Evolutionary conservation across 2,888 invertebrate genomes (phyloP).

Genomic region (Erebia ligea): DNA sequence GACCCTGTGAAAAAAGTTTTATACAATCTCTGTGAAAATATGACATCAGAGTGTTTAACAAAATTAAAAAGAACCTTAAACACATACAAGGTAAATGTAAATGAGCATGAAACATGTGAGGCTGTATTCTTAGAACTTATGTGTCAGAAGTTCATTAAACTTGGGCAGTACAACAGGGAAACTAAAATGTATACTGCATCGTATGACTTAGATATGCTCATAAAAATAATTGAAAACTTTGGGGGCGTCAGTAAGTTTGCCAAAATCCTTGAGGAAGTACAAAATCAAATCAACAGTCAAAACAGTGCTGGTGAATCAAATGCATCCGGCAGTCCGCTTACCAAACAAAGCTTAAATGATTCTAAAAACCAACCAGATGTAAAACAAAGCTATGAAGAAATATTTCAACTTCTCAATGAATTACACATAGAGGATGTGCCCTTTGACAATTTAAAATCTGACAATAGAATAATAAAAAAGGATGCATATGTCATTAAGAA

Average conservation of each 20-base stretch:
- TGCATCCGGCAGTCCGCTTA: constrained; percentile 37
- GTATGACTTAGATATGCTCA: constrained; percentile 54
- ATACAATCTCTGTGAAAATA: constrained; percentile 69
- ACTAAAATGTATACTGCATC: constrained; percentile 44
- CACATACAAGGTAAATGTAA: constrained; percentile 59
- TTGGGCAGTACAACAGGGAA: constrained; percentile 44
- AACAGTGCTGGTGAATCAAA: constrained; percentile 8
- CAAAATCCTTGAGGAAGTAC: constrained; percentile 53
- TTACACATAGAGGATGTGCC: constrained; percentile 51
- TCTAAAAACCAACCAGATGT: constrained; percentile 39
- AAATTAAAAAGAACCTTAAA: constrained; percentile 62
- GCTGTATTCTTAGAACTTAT: constrained; percentile 66
- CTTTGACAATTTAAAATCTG: constrained; percentile 55
- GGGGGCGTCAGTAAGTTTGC: constrained; percentile 55
- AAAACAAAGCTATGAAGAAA: constrained; percentile 52
- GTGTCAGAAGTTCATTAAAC: constrained; percentile 63
- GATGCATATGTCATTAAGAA: constrained; percentile 65
- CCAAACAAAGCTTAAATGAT: constrained; percentile 38
- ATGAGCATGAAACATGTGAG: constrained; percentile 66
- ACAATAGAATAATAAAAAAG: constrained; percentile 49
- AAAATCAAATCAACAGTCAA: constrained; percentile 49
- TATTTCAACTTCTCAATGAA: constrained; percentile 52
- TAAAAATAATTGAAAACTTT: constrained; percentile 61
- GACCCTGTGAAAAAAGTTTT: constrained; percentile 68
- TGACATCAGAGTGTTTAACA: constrained; percentile 55